Base-by-base conservation (phyloP, 92 coral and sea anemone species). In the Palythoa heliodiscus region DNA sequence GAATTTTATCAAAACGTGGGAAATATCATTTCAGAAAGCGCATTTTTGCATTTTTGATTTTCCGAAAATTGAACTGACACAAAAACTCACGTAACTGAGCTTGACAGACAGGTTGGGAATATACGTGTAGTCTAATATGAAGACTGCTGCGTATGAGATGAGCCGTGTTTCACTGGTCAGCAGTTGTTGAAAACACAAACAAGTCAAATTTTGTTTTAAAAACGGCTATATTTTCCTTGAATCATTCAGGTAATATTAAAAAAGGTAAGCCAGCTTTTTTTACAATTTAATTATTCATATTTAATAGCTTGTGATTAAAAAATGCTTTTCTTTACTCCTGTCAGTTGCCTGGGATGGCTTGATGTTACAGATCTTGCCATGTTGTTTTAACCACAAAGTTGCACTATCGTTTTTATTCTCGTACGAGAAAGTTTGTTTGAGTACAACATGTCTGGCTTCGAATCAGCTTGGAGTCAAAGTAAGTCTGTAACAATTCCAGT, bases 401-500 rank as follows among this genome's bases (percentile, higher is more conserved):
- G 8, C 60, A 22, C 29, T 47, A 20, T 74, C 69, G 11, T 17
- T 63, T n/a, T 5, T 58, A 22, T 53, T 47, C 47, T 74, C 69
- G 11, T 17, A 19, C 69, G 69, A 5, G 7, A 23, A 63, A n/a
- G 11, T 63, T n/a, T 3, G 25, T 63, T 63, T 63, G 25, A 63
- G 22, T 11, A 78, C 50, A 80, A 20, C 74, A 80, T 80, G 84
- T 48, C 84, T 11, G 12, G 84, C 75, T 80, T 80, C 58, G 84
- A 80, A 3, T 80, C 84, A 80, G 84, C 74, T n/a, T 80, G 75
- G 84, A 23, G 17, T 80, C 57, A 37, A 24, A 66, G 84, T 80
- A 80, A 80, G 84, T 80, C 6, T 50, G 25, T 77, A 11, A 22
- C 9, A 22, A 24, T 52, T 75, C 24, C 23, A 69, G 17, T 69